Percentiles rank a stretch among this genome's conserved stretches.
Conservation (phyloP, 2,797 vertebrate genomes). For the Phalanger gymnotis region DNA sequence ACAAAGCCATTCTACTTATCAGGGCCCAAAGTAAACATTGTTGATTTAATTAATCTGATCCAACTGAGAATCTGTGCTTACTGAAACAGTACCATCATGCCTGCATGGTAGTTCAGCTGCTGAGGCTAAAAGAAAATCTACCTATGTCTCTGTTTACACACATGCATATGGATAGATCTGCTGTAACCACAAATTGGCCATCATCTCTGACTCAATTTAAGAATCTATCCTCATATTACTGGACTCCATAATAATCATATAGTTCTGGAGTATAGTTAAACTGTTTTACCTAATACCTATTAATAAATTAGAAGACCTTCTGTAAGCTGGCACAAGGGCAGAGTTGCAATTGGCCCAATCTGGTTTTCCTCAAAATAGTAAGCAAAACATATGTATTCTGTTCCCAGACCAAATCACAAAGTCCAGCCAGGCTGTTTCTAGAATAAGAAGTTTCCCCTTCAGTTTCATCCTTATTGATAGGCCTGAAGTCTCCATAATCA, state of each 20-base stretch:
- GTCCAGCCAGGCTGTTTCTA: conserved; percentile 42
- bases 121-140: not conserved
- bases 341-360: conserved; percentile 4
- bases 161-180: not conserved
- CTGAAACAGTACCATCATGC: not conserved
- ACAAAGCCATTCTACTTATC: conserved; percentile 13
- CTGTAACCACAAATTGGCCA: conserved; percentile 22
- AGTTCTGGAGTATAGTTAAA: conserved; percentile 54
- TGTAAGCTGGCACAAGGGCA: conserved; percentile 19
- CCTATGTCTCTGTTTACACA: conserved; percentile 3
- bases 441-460: not conserved
- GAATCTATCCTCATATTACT: conserved; percentile 21
- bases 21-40: conserved; percentile 27
- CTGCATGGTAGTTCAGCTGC: not conserved
- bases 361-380: conserved; percentile 46
- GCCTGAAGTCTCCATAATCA: not conserved
- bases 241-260: not conserved
- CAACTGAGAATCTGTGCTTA: not conserved
- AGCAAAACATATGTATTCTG: not conserved
- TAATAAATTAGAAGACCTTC: conserved; percentile 17
- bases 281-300: conserved; percentile 57
- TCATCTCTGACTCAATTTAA: not conserved
- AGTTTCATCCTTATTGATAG: not conserved
- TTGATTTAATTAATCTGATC: conserved; percentile 3
- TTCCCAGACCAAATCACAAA: conserved; percentile 14